A percentile compares a stretch with the other conserved stretches of the same genome.
These are phyloP conservation scores for Beris chalybata DNA, from an alignment of 2,888 invertebrate genomes.

Conservation along the genomic window DNA sequence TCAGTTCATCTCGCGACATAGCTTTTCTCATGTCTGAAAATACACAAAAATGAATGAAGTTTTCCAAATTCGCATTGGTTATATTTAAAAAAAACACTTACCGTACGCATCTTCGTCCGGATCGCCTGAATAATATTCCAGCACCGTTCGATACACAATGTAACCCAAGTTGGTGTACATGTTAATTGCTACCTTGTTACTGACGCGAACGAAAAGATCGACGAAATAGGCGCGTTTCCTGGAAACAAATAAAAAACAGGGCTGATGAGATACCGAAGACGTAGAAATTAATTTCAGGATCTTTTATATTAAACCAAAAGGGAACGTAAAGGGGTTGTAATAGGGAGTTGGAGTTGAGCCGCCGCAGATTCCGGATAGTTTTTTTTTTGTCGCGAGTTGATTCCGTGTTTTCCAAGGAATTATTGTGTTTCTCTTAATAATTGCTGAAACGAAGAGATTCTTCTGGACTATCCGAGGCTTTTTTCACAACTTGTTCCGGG, in stretches of 20 bases:
- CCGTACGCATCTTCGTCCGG: constrained; percentile 99
- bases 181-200: constrained; percentile 94
- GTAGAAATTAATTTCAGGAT: too few species aligned
- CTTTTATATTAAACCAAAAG: too few species aligned
- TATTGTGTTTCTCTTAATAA: too few species aligned
- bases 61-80: constrained; percentile 15
- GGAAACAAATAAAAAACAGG: constrained; percentile 49
- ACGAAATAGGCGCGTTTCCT: constrained; percentile 97
- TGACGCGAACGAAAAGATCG: constrained; percentile 96
- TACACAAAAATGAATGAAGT: constrained; percentile 35
- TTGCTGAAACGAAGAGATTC: too few species aligned
- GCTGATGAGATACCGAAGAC: neutral
- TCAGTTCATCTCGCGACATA: constrained; percentile 85
- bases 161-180: constrained; percentile 98
- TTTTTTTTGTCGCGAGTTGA: too few species aligned
- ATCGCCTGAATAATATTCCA: constrained; percentile 98
- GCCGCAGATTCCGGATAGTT: too few species aligned
- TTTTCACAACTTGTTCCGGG: too few species aligned
- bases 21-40: constrained; percentile 97
- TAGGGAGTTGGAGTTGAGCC: too few species aligned
- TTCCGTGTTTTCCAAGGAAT: too few species aligned
- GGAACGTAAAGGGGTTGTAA: too few species aligned
- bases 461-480: too few species aligned
- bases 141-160: constrained; percentile 91
- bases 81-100: constrained; percentile 53